phyloP scores from a whole-genome alignment of 2,797 vertebrate species.

The Rousettus madagascariensis region DNA sequence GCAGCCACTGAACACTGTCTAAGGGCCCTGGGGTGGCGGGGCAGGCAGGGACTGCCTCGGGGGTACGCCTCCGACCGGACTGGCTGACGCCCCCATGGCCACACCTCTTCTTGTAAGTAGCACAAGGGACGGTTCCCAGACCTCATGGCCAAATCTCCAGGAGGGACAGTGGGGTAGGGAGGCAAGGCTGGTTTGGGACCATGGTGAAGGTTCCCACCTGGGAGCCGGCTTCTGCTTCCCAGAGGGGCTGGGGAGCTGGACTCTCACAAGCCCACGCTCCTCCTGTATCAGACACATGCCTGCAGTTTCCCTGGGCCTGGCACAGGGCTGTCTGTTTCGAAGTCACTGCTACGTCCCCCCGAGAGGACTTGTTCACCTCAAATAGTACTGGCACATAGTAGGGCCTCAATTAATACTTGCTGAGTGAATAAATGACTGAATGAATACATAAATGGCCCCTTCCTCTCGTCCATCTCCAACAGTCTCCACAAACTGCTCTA shows the following conservation, averaged over 20 bases:
- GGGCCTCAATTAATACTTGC: not conserved
- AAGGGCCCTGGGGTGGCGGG: not conserved
- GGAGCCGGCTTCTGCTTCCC: not conserved
- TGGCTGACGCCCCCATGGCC: fast-evolving
- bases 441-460: not conserved
- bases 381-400: not conserved
- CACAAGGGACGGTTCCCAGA: not conserved
- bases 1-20: fast-evolving
- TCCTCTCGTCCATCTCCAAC: fast-evolving
- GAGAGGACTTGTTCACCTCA: not conserved
- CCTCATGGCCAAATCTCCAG: not conserved
- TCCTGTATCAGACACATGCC: fast-evolving
- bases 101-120: not conserved
- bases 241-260: fast-evolving
- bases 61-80: not conserved
- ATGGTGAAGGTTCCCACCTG: fast-evolving
- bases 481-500: not conserved
- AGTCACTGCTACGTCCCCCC: not conserved
- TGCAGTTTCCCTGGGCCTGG: not conserved
- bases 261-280: fast-evolving
- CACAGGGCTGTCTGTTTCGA: no score
- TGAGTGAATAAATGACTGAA: not conserved
- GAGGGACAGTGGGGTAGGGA: not conserved
- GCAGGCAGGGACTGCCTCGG: not conserved
- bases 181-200: not conserved